Base-by-base conservation (phyloP, 2,797 vertebrate species). In the Platyrinchus mystaceus region DNA sequence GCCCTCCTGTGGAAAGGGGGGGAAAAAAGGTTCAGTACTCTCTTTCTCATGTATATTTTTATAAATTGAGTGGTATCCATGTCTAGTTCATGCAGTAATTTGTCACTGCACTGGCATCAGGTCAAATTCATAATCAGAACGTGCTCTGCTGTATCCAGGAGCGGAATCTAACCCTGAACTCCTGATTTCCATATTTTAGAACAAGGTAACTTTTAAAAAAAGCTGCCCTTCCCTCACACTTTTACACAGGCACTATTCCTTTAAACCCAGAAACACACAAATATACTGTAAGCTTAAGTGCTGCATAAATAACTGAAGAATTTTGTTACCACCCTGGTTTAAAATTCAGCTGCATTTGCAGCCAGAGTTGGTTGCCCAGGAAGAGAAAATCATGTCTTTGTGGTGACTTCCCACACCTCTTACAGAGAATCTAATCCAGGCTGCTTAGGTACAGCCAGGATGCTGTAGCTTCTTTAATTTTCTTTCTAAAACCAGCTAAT, bases 1-100 rank as follows among this genome's bases (percentile, higher is more conserved):
- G 92, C 90, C 93, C 84, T 92, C 92, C 87, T 1, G 78, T 91
- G 92, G 95, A 50, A 73, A 79, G 15, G 9, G 10, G 10, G 3
- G 23, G 12, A 7, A 27, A 49, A 9, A 7, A 12, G 1, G 5
- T 0, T 46, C 36, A 30, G 16, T 14, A 4, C 50, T 52, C n/a
- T 59, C 8, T 18, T 32, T 41, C 7, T 0, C 6, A 1, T 9
- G 12, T 30, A 0, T 30, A 7, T 62, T 55, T 84, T 49, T 46
- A 36, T 32, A 0, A 8, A 73, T n/a, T 68, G 12, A 62, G 34
- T 5, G 16, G 5, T 26, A 1, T 7, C 4, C 6, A 4, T 6
- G 24, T 16, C 5, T 22, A 16, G 28, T 32, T 74, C 14, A 7
- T 34, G 55, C 58, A 67, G 16, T 28, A 50, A 21, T 71, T 88